phyloP scores from a whole-genome alignment of 2,113 vertebrate genomes.

The Serilophus lunatus region DNA sequence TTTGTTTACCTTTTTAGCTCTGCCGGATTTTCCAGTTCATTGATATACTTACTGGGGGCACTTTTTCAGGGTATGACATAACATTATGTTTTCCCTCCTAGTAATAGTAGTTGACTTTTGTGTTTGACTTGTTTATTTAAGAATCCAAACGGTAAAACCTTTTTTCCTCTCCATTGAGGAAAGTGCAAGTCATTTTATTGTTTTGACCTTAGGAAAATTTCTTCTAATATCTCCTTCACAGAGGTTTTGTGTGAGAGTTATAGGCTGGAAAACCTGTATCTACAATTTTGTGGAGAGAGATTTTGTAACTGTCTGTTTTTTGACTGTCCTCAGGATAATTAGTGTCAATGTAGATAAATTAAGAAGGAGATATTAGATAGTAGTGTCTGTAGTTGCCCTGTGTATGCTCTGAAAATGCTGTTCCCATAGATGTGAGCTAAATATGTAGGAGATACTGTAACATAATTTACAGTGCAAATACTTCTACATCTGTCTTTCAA shows the following conservation, averaged over 20 bases:
- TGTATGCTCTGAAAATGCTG: background rate
- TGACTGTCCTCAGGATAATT: background rate
- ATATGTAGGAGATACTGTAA: background rate
- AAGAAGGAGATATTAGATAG: background rate
- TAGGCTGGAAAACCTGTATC: background rate
- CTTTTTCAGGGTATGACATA: conserved; percentile 8
- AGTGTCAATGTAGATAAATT: background rate
- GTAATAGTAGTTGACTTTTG: background rate
- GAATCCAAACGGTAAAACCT: background rate
- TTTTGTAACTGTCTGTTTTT: background rate
- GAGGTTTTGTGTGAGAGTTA: background rate
- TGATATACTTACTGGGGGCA: background rate
- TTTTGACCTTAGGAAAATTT: background rate
- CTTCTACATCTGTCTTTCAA: background rate
- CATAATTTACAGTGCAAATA: background rate
- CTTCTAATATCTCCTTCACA: background rate
- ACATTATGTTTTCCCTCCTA: background rate
- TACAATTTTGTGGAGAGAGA: background rate
- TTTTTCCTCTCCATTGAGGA: background rate
- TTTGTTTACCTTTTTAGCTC: conserved; percentile 48
- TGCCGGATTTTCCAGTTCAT: conserved; percentile 25
- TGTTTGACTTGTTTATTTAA: background rate
- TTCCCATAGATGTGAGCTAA: background rate
- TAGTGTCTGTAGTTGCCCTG: background rate
- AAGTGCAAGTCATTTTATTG: background rate